Conservation (phyloP, 2,888 invertebrate genomes). For the Endotricha flammealis region DNA sequence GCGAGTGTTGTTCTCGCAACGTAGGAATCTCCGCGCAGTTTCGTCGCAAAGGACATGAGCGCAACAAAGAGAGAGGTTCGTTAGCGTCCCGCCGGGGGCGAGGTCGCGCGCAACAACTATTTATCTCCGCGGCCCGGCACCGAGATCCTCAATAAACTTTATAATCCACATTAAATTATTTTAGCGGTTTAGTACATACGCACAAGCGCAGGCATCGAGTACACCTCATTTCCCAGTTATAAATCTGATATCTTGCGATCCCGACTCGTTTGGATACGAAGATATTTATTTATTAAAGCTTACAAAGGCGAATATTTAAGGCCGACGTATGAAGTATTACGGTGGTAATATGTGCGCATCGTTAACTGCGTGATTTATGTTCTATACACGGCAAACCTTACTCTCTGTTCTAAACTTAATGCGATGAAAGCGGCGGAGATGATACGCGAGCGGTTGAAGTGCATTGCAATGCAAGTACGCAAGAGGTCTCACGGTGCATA, state of each 20-base stretch:
- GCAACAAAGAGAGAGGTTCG: conserved; percentile 66
- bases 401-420: conserved; percentile 41
- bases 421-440: conserved; percentile 23
- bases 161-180: conserved; percentile 36
- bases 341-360: conserved; percentile 57
- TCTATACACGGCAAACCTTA: conserved; percentile 51
- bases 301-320: conserved; percentile 41
- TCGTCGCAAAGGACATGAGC: conserved; percentile 46
- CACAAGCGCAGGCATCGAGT: conserved; percentile 18
- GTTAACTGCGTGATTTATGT: conserved; percentile 65
- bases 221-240: conserved; percentile 23
- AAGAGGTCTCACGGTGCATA: conserved; percentile 30
- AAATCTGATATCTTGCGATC: conserved; percentile 22
- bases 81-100: conserved; percentile 60
- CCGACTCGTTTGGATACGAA: conserved; percentile 15
- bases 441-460: conserved; percentile 22
- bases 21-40: conserved; percentile 42
- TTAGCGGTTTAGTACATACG: conserved; percentile 18
- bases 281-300: conserved; percentile 22
- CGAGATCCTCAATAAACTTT: conserved; percentile 32
- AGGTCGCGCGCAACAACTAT: conserved; percentile 58
- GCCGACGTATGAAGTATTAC: conserved; percentile 40
- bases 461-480: conserved; percentile 50
- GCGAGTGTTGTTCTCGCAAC: conserved; percentile 29
- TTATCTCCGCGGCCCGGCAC: conserved; percentile 41